These are phyloP conservation scores for Harlomillsia oculata DNA, from an alignment of 1,140 invertebrate species.

Conservation along the genomic window DNA sequence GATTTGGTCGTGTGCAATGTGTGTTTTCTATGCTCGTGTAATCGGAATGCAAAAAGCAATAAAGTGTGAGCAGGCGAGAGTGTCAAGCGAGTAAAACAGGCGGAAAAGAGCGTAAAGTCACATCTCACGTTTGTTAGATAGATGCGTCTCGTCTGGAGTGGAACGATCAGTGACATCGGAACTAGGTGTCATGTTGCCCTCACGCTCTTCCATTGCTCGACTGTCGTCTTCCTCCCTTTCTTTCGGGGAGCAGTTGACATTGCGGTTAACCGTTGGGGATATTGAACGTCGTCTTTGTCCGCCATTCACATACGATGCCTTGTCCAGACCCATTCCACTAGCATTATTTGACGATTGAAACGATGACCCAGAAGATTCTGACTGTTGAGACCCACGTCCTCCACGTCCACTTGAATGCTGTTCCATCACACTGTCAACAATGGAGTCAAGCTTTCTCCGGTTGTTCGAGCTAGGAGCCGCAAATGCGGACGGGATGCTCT, in stretches of 20 bases:
- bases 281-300: slow-evolving; percentile 26
- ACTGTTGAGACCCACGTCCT: slow-evolving; percentile 10
- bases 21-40: too few relatives aligned
- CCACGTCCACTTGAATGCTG: slow-evolving; percentile 19
- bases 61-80: too few relatives aligned
- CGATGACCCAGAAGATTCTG: neutral
- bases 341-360: slow-evolving; percentile 1
- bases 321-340: slow-evolving; percentile 26
- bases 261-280: slow-evolving; percentile 30
- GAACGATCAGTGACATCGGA: slow-evolving; percentile 49
- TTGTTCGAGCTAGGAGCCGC: slow-evolving; percentile 38
- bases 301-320: slow-evolving; percentile 26
- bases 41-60: too few relatives aligned
- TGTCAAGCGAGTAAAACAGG: neutral
- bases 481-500: slow-evolving; percentile 48
- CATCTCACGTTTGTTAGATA: slow-evolving; percentile 28
- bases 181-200: slow-evolving; percentile 46
- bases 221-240: slow-evolving; percentile 19
- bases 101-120: neutral
- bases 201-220: slow-evolving; percentile 40
- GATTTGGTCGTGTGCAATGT: too few relatives aligned
- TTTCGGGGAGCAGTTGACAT: slow-evolving; percentile 4
- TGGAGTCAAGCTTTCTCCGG: slow-evolving; percentile 30
- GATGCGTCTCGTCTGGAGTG: slow-evolving; percentile 46
- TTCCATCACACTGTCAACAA: slow-evolving; percentile 17